These are phyloP conservation scores for Idaea biselata DNA, from an alignment of 2,888 invertebrate species.

Conservation along the genomic window DNA sequence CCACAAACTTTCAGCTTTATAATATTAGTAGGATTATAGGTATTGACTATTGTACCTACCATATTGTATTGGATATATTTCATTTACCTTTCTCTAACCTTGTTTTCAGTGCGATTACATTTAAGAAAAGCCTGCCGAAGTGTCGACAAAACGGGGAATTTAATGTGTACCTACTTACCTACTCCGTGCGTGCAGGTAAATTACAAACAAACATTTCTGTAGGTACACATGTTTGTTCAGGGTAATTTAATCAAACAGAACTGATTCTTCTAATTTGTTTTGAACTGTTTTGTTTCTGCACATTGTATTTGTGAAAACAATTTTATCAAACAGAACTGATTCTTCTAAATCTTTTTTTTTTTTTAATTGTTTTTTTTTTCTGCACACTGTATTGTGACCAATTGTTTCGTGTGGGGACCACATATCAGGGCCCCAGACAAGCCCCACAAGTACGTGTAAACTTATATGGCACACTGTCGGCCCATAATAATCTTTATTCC, in stretches of 20 bases:
- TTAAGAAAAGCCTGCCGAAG: background rate
- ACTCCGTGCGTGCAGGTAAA: background rate
- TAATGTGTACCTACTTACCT: background rate
- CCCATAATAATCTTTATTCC: too few species aligned
- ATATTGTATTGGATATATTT: background rate
- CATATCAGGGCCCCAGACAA: too few species aligned
- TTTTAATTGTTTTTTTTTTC: background rate
- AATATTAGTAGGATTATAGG: background rate
- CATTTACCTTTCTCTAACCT: background rate
- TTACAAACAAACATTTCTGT: background rate
- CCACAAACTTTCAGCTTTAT: too few species aligned
- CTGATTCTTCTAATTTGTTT: background rate
- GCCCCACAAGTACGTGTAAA: too few species aligned
- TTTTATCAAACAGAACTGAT: background rate
- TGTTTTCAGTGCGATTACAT: background rate
- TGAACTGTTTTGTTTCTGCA: background rate
- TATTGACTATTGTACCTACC: background rate
- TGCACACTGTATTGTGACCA: background rate
- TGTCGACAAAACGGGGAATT: background rate
- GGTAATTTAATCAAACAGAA: background rate
- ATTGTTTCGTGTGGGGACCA: too few species aligned
- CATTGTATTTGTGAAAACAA: background rate
- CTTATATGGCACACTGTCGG: too few species aligned
- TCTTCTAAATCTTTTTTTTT: background rate
- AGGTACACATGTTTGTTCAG: background rate